Percentiles rank a stretch among this genome's conserved stretches.
Conservation (phyloP, 2,113 vertebrate species). For the Phalacrocorax pelagicus region DNA sequence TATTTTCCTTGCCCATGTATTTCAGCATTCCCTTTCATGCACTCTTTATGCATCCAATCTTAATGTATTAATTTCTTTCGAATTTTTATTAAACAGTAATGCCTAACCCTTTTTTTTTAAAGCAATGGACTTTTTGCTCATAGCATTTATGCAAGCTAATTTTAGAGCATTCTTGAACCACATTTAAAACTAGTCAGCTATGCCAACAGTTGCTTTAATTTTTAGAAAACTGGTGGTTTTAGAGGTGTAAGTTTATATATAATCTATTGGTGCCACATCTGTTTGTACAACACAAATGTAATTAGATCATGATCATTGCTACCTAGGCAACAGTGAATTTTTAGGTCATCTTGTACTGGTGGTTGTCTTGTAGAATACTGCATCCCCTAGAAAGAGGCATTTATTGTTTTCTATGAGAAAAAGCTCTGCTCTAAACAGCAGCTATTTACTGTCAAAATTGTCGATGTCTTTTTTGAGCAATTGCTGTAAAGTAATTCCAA, state of each 20-base stretch:
- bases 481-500: not conserved
- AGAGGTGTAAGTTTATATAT: not conserved
- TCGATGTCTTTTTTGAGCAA: not conserved
- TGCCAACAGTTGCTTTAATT: not conserved
- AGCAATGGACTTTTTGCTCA: not conserved
- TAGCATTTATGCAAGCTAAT: not conserved
- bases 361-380: not conserved
- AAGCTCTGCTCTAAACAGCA: not conserved
- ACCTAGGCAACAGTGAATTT: slow-evolving; percentile 7
- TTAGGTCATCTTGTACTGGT: not conserved
- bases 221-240: not conserved
- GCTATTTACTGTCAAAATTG: not conserved
- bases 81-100: not conserved
- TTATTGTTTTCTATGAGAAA: not conserved
- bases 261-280: not conserved
- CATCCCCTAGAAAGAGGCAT: not conserved
- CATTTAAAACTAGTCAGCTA: not conserved
- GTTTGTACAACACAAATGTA: not conserved
- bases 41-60: not conserved
- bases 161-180: not conserved
- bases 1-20: not conserved
- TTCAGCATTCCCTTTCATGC: not conserved
- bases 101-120: not conserved
- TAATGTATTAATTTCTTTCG: not conserved
- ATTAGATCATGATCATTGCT: not conserved